phyloP scores from a whole-genome alignment of 35 echinoderm and acorn worm genomes.

The Antedon bifida region DNA sequence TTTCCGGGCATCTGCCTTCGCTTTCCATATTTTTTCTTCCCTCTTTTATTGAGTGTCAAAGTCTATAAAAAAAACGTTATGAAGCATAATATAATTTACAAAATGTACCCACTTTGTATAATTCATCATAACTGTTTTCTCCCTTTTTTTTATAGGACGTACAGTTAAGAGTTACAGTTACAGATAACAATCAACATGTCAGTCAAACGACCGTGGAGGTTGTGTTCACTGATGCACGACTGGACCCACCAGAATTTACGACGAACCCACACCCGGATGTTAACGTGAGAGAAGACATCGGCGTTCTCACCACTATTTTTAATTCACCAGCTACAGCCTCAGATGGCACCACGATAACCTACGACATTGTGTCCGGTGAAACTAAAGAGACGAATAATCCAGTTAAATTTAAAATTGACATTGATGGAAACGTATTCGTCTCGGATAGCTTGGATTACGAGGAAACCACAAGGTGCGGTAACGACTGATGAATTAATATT shows the following conservation, averaged over 20 bases:
- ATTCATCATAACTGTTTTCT: too few species aligned
- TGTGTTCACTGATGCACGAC: neutral
- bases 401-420: constrained; percentile 9
- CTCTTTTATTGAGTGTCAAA: too few species aligned
- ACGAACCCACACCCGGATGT: neutral
- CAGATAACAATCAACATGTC: neutral
- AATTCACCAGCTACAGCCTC: neutral
- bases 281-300: neutral
- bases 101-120: too few species aligned
- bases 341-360: neutral
- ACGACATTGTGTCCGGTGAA: constrained; percentile 20
- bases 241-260: neutral
- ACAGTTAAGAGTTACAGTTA: neutral
- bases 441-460: constrained; percentile 27
- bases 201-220: neutral
- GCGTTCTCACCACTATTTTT: neutral
- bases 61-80: too few species aligned
- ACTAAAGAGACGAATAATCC: constrained; percentile 32
- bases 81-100: too few species aligned
- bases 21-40: too few species aligned
- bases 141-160: neutral
- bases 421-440: constrained; percentile 10
- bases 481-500: too few species aligned
- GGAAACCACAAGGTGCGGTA: neutral
- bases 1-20: too few species aligned